Evolutionary conservation across 2,113 vertebrate species (phyloP).

Genomic region (Myanophis thanlyinensis): DNA sequence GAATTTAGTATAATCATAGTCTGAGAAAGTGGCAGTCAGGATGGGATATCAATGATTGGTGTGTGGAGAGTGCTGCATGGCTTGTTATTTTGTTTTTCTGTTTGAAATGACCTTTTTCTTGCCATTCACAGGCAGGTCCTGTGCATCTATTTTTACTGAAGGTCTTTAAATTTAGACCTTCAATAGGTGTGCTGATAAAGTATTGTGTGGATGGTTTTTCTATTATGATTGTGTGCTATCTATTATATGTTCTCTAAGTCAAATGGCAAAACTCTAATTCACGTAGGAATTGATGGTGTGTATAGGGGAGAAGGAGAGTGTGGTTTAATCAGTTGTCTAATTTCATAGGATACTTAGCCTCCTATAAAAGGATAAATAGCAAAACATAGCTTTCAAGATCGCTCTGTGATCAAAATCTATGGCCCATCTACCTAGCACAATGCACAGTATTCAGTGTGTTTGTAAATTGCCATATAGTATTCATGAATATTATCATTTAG

Average conservation of each 20-base stretch:
- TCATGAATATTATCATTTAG: neutral
- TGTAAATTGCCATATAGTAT: neutral
- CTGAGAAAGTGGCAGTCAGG: conserved; percentile 74
- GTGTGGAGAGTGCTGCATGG: conserved; percentile 74
- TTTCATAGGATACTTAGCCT: neutral
- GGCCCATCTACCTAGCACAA: neutral
- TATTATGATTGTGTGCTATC: conserved; percentile 63
- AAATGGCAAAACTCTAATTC: conserved; percentile 48
- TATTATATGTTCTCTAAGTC: conserved; percentile 56
- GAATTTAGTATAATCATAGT: conserved; percentile 73
- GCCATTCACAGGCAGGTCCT: conserved; percentile 89
- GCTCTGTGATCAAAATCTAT: neutral
- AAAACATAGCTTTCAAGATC: neutral
- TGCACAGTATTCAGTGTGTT: neutral
- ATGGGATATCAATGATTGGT: conserved; percentile 77
- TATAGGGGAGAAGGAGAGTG: neutral
- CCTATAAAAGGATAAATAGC: conserved; percentile 26
- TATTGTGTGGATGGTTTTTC: conserved; percentile 66
- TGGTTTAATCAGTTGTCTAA: conserved; percentile 37
- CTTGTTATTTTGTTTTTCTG: conserved; percentile 68
- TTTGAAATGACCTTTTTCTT: conserved; percentile 70
- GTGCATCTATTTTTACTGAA: conserved; percentile 69
- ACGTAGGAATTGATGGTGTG: conserved; percentile 37
- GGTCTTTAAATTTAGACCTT: conserved; percentile 66
- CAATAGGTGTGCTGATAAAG: conserved; percentile 65